Evolutionary conservation across 2,888 invertebrate species (phyloP), one percentile per base, ranked within the genome.

Genomic region (Aplocera efformata): DNA sequence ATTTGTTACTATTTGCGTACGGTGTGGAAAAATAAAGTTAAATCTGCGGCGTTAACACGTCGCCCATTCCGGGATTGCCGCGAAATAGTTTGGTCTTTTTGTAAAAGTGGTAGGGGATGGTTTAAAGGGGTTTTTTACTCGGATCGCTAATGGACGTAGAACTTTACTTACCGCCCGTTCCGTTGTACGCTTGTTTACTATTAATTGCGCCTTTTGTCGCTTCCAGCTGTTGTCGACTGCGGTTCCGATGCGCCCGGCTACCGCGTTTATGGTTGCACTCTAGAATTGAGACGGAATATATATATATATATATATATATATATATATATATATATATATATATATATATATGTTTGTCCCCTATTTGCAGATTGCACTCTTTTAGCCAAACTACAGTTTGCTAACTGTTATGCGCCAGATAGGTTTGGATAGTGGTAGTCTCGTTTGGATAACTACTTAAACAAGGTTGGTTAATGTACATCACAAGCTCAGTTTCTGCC

Each of bases 121-220:
- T 72, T 72, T 60, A 54, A 2, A 59, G 59, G 63, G 58, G 61
- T 64, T 67, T 67, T 68, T 67, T 70, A 60, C 62, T 62, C 58
- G 54, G 57, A 57, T 61, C 57, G 65, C 61, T 81, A 81, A 79
- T 79, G 78, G 78, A 74, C 66, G 67, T 66, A 69, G 53, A 68
- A 69, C 71, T 72, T 72, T 73, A 72, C 76, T 76, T 71, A 67
- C 68, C 65, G 66, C 60, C 52, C 61, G 63, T 64, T 65, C 64
- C 67, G 68, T 64, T 67, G 58, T 60, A 60, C 64, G 72, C 73
- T 74, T 78, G 77, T 76, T 80, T 76, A 71, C 70, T 79, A 80
- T 80, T 82, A 80, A 80, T 83, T 82, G 79, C 77, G 74, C 75
- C 79, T 81, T 79, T 82, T 79, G 80, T 79, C 76, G 74, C 72